Evolutionary conservation across 1,140 invertebrate species (phyloP), one percentile per base, ranked within the genome.

Genomic region (Platorchestia sp.): DNA sequence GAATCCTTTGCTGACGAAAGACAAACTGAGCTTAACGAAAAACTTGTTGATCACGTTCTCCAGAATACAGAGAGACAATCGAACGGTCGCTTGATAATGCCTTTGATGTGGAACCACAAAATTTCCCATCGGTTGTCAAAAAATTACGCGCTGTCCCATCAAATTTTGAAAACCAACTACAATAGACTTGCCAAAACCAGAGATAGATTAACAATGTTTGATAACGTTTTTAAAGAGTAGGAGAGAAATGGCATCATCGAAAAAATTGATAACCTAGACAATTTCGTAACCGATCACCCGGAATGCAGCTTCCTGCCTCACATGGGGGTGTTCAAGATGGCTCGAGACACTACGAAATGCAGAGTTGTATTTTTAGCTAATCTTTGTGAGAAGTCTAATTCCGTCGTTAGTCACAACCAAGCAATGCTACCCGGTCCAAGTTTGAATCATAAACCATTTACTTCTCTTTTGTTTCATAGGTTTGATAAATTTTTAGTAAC

Each of bases 301-400:
- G 89, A 95, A 75, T 53, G 51, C 59, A 95, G 95, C 47, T 95
- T 95, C 36, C 44, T 95, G 45, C 89, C 91, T 45, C 95, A 95
- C 53, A 95, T 95, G 90, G 91, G 86, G 45, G 95, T 95, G 5
- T 89, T 87, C 42, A 42, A 45, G 36, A 43, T 95, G 89, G 42
- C 51, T 41, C 44, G 91, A n/a, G 95, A 95, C 47, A 53, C 95
- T 42, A 95, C 95, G 22, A 95, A 95, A 45, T 47, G 95, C 42
- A 95, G 95, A 45, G 91, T 95, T 5, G 95, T 95, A 43, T 95
- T 95, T 86, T 45, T 95, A 22, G 42, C 95, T 41, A 87, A 95
- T 45, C 75, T 95, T 6, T 95, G 95, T 95, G 95, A 95, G 44
- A 75, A 89, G 89, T 53, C 45, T 27, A 47, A 43, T 44, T 27